Percentiles rank a stretch among this genome's conserved stretches.
Conservation (phyloP, 2,888 invertebrate genomes). For the Euzetes globulus region DNA sequence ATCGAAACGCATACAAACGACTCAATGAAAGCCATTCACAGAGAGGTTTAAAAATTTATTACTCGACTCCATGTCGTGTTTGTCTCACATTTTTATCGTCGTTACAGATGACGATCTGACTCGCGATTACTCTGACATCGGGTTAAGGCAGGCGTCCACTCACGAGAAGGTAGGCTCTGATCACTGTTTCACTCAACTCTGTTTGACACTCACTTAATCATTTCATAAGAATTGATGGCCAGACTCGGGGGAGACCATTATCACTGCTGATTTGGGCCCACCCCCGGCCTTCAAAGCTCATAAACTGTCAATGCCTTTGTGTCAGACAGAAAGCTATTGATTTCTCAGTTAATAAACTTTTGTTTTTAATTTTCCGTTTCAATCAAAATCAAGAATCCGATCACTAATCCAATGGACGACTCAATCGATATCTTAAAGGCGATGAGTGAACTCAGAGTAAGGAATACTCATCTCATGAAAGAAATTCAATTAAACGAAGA, state of each 20-base stretch:
- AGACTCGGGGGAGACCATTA: no score
- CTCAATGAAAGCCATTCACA: not conserved
- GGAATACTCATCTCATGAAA: conserved; percentile 69
- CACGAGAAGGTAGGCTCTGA: conserved; percentile 8
- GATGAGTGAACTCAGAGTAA: conserved; percentile 72
- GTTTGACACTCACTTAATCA: conserved; percentile 8
- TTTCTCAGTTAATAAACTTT: not conserved
- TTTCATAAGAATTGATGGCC: not conserved
- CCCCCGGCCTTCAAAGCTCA: no score
- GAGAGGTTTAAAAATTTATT: not conserved
- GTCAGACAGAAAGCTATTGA: not conserved
- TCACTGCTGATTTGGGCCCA: no score
- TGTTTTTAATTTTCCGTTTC: not conserved
- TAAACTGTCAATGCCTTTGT: not conserved
- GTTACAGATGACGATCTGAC: not conserved
- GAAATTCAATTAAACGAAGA: conserved; percentile 57
- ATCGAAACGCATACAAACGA: conserved; percentile 13
- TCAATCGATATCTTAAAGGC: conserved; percentile 55
- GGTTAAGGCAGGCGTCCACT: not conserved
- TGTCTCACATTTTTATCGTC: not conserved
- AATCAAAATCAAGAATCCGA: conserved; percentile 15
- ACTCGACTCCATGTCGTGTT: not conserved
- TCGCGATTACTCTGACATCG: not conserved
- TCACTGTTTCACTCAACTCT: not conserved
- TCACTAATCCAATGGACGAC: not conserved